Base-by-base conservation (phyloP, 2,113 vertebrate species). In the Cyanoramphus novaezelandiae region DNA sequence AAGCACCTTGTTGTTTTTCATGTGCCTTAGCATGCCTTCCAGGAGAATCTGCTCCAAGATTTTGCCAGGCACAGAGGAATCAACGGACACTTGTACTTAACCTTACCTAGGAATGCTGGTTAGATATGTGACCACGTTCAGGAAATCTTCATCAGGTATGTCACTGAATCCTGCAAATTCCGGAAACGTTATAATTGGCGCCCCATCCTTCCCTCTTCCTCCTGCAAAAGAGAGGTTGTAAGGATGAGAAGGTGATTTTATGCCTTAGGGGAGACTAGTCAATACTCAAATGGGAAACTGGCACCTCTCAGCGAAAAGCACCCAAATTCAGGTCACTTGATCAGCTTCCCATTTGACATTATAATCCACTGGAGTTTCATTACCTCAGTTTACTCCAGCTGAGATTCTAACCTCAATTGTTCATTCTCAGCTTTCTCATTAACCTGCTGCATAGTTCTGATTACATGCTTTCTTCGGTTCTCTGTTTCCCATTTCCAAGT, bases 61-160 rank as follows among this genome's bases (percentile, higher is more conserved):
- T 55, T 55, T 55, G 11, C 29, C 29, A 55, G 53, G 29, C 53
- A 55, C 29, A 55, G 53, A 33, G 11, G 53, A 55, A 55, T 27
- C 64, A 63, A 47, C 8, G 67, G 47, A 60, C 33, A 3, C 7
- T 52, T 47, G 28, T 88, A 29, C 70, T 86, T 25, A 75, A 50
- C 31, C 97, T 98, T 92, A 99, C 99, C 99, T 99, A 97, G 99
- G 99, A 92, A 99, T 98, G 96, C 99, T 99, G 89, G 99, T 99
- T 97, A 99, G 98, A 80, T 99, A 99, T 3, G 99, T 99, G 85
- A 99, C 98, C 27, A 99, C 99, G 1, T 99, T 99, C 72, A 99
- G 97, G 93, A 99, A 99, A 95, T 99, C 99, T 4, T 99, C 99
- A 39, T 99, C 98, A 2, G 99, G 97, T 88, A 99, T 98, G 57